Base-by-base conservation (phyloP, 2,113 vertebrate species). In the Meleagris gallopavo region DNA sequence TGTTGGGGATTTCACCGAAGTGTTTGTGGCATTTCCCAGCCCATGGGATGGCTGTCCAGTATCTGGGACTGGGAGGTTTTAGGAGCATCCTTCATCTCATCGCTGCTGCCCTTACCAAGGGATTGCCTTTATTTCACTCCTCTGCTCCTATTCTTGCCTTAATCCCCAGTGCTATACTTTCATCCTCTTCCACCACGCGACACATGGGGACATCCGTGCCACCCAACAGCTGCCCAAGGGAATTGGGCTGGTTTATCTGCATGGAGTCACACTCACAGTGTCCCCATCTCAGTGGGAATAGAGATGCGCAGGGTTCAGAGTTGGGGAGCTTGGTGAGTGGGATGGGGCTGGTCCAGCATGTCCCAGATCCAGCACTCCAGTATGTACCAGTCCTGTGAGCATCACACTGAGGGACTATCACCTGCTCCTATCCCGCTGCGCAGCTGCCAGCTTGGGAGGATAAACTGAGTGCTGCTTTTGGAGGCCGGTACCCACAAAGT, bases 201-300 rank as follows among this genome's bases (percentile, higher is more conserved):
- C 36, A 29, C 7, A 3, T 40, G 25, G 61, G 61, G 38, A 64
- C 61, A 5, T n/a, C 57, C 1, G 0, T 58, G 41, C 77, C 45
- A n/a, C 25, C 36, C 0, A 0, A 12, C n/a, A 64, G 17, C 41
- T 74, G 1, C 0, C 16, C 0, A 2, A n/a, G 67, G 36, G 8
- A 29, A 70, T 77, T 0, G 1, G 65, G 54, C 45, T 60, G 32
- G 2, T 0, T 0, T 55, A 34, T 21, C 52, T 34, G 17, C 11
- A 52, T 1, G 2, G n/a, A 17, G 7, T 18, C 45, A 32, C 1
- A 1, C 52, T 46, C 52, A 60, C n/a, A 58, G 13, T 34, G n/a
- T 60, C 57, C 20, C n/a, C 20, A n/a, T 34, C 57, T 34, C n/a
- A 13, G 25, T 19, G 3, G 30, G 12, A 40, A 10, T 7, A 11